Evolutionary conservation across 30 jellyfish, hydroid and myxozoan species (phyloP), one percentile per base, ranked within the genome.

Genomic region (Hydra vulgaris): DNA sequence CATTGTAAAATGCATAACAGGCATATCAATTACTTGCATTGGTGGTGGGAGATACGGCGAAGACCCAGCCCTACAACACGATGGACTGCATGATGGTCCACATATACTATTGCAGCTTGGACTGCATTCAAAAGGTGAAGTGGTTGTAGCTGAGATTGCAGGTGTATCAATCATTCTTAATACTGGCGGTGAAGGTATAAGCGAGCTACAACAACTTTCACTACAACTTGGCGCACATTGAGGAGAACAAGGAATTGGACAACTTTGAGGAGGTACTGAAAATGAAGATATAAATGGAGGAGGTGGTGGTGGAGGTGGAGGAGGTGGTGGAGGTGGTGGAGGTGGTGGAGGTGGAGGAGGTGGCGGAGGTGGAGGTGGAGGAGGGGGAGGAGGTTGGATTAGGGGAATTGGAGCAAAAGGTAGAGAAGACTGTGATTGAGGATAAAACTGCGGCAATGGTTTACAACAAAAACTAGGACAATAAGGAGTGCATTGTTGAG

Each of bases 81-180:
- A 21, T 52, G 97, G 97, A 21, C 91, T 81, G 70, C 97, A 90
- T 15, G 89, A 82, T 81, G 97, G 97, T n/a, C 91, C 95, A 71
- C 97, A 90, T 1, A 94, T 76, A 40, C 94, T 89, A 8, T 95
- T 85, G 79, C 97, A 90, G 18, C 84, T 73, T 18, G 95, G 88
- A 26, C 88, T 89, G 21, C 88, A 84, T 18, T 83, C 79, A 1
- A 83, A 87, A 15, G 88, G 82, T 18, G 85, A 68, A 55, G 91
- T 80, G 80, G 91, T 79, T 27, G 91, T 87, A 18, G 90, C 83
- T 81, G 90, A 90, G 83, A 86, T 73, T 77, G 94, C 82, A 68
- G 94, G 84, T 52, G 94, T 86, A 83, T 87, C 79, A 8, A 87
- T 23, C 76, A 69, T 69, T 69, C 76, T 20, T 21, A 21, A 15